These are phyloP conservation scores for Eupeodes latifasciatus DNA, from an alignment of 2,888 invertebrate genomes.

Conservation along the genomic window DNA sequence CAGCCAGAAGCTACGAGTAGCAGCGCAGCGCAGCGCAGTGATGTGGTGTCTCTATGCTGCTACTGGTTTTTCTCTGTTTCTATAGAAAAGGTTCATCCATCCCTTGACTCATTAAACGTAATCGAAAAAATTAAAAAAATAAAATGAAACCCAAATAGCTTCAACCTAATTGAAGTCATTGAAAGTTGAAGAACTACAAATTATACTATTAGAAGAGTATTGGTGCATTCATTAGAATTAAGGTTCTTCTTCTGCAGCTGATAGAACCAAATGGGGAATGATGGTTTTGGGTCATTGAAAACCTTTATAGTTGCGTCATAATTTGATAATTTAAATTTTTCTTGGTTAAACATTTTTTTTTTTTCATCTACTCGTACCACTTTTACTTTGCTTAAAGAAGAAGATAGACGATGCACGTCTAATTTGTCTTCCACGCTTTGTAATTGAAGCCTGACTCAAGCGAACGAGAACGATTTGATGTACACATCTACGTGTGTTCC, in stretches of 20 bases:
- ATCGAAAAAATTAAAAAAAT: conserved; percentile 34
- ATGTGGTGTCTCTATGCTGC: too few relatives aligned
- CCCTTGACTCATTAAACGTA: conserved; percentile 51
- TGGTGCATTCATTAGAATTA: conserved; percentile 1
- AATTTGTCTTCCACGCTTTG: conserved; percentile 67
- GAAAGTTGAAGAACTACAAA: conserved; percentile 22
- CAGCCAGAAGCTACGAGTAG: conserved; percentile 30
- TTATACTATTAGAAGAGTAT: conserved; percentile 1
- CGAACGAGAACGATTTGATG: background rate
- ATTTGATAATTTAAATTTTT: conserved; percentile 60
- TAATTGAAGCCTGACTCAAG: conserved; percentile 55
- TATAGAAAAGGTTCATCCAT: conserved; percentile 14
- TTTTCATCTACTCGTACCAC: too few relatives aligned
- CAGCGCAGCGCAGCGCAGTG: too few relatives aligned
- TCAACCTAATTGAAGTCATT: conserved; percentile 55
- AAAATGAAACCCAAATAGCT: conserved; percentile 35
- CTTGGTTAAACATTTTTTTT: background rate
- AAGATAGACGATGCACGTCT: conserved; percentile 40
- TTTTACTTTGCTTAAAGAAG: conserved; percentile 35
- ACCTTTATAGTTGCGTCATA: conserved; percentile 41
- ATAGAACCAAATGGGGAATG: background rate
- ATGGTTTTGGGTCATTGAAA: conserved; percentile 44
- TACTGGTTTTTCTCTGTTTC: background rate
- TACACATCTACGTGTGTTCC: background rate
- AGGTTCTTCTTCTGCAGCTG: background rate